These are phyloP conservation scores for Crotalus viridis DNA, from an alignment of 2,113 vertebrate genomes.

Conservation along the genomic window DNA sequence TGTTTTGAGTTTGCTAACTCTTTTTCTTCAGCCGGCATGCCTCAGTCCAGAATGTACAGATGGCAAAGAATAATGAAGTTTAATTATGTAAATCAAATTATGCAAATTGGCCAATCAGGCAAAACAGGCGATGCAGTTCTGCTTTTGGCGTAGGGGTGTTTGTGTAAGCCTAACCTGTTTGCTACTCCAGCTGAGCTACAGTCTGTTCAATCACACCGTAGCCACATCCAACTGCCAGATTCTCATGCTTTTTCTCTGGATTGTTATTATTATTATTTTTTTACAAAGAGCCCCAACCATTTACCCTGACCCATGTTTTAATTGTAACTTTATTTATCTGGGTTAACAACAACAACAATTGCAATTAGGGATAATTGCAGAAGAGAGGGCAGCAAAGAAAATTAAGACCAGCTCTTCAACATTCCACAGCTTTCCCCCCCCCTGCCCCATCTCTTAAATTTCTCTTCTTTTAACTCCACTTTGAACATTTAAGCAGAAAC, in stretches of 20 bases:
- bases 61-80: conserved; percentile 47
- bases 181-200: conserved; percentile 35
- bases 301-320: not conserved
- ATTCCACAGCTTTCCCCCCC: conserved; percentile 3
- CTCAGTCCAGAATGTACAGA: not conserved
- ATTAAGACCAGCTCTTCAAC: conserved; percentile 27
- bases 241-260: conserved; percentile 1
- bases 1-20: not conserved
- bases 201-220: conserved; percentile 28
- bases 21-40: not conserved
- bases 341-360: conserved; percentile 21
- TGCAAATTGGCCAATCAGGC: conserved; percentile 28
- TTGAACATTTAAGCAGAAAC: not conserved
- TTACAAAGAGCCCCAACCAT: not conserved
- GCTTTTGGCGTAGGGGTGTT: conserved; percentile 30
- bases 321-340: conserved; percentile 36
- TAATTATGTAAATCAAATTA: conserved; percentile 50
- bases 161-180: conserved; percentile 47
- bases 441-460: not conserved
- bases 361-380: not conserved
- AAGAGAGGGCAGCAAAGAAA: conserved; percentile 12
- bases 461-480: not conserved
- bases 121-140: conserved; percentile 30
- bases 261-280: not conserved
- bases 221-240: conserved; percentile 51